These are phyloP conservation scores for Tinea trinotella DNA, from an alignment of 2,888 invertebrate species.

Conservation along the genomic window DNA sequence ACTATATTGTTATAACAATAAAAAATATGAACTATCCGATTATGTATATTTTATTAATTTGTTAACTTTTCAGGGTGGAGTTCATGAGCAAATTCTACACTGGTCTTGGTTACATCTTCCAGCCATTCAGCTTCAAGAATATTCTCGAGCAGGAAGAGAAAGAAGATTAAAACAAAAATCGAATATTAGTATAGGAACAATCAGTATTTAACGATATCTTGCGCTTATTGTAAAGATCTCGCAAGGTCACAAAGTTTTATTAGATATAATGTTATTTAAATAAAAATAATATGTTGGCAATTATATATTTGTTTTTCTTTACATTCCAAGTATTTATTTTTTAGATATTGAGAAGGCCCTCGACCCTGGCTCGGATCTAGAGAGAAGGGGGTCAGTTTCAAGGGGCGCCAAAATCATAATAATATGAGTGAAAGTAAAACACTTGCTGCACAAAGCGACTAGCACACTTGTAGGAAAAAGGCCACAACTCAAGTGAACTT, in stretches of 20 bases:
- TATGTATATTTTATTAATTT: not conserved
- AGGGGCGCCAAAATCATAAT: too few species aligned
- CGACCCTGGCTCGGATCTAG: too few species aligned
- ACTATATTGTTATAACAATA: conserved; percentile 22
- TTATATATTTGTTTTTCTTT: conserved; percentile 1
- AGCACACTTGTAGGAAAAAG: too few species aligned
- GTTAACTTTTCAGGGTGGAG: conserved; percentile 80
- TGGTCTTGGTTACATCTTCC: conserved; percentile 86
- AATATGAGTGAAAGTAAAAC: too few species aligned
- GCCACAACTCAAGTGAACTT: too few species aligned
- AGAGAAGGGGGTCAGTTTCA: too few species aligned
- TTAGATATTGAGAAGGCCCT: too few species aligned
- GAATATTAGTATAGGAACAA: conserved; percentile 7
- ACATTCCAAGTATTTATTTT: too few species aligned
- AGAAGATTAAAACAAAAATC: conserved; percentile 48
- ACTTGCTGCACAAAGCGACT: too few species aligned
- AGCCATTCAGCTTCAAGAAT: conserved; percentile 88
- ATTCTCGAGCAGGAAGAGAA: conserved; percentile 72
- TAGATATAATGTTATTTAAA: conserved; percentile 1
- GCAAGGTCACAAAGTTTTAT: conserved; percentile 11
- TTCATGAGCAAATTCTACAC: conserved; percentile 97
- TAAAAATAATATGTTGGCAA: not conserved
- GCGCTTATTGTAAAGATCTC: not conserved
- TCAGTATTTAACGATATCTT: conserved; percentile 15
- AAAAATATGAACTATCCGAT: not conserved